Base-by-base conservation (phyloP, 2,888 invertebrate genomes). In the Octodonta nipae region DNA sequence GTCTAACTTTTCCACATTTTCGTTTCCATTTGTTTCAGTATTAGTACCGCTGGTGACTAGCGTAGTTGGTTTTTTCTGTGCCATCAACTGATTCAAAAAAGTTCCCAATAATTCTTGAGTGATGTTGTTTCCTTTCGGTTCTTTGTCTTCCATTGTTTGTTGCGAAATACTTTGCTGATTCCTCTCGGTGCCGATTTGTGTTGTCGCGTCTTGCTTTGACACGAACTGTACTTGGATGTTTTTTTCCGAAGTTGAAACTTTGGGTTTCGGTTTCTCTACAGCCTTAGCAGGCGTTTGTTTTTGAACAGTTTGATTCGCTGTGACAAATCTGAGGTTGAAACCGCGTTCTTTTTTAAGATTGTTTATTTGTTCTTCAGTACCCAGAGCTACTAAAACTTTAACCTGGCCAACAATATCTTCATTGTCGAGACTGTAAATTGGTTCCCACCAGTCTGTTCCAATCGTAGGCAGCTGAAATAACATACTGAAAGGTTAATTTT, bases 401-500 rank as follows among this genome's bases (percentile, higher is more conserved):
- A 71, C 54, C 49, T 73, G 67, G 1, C 75, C 75, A 33, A 64
- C 50, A 11, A 61, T 49, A 26, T 59, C 51, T 17, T 65, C 62
- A 7, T 60, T 61, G 13, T 60, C 49, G 15, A 65, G 61, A 43
- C 64, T 59, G 2, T 56, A 45, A 31, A 75, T 65, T 5, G 68
- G 59, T 26, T 68, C 63, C 71, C 72, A 74, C 45, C 66, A 68
- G 49, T 75, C 74, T 7, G 68, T 65, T 27, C 70, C 68, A 42
- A 74, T 67, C 6, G 73, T 67, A 13, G 75, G 75, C 42, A 70
- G 52, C 70, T 73, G n/a, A n/a, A n/a, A n/a, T n/a, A n/a, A n/a
- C n/a, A n/a, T n/a, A n/a, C n/a, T n/a, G n/a, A n/a, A n/a, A n/a
- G n/a, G n/a, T n/a, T n/a, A n/a, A n/a, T n/a, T n/a, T n/a, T n/a